A percentile compares a stretch with the other conserved stretches of the same genome.
phyloP scores from a whole-genome alignment of 2,797 vertebrate species.

The Halcyon smyrnensis region DNA sequence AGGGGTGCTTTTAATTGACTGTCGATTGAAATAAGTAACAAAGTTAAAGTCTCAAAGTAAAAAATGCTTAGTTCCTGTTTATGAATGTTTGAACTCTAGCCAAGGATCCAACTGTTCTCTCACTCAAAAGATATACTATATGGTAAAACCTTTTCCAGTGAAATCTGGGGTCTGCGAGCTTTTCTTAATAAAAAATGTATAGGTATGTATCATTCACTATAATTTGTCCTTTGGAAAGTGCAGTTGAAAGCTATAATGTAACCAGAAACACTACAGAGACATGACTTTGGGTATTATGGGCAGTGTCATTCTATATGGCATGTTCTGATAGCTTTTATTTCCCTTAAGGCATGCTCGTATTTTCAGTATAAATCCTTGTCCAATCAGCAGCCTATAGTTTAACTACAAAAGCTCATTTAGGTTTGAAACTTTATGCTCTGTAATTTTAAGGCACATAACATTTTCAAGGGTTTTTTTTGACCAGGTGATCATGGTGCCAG shows the following conservation, averaged over 20 bases:
- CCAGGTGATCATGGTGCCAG: background rate
- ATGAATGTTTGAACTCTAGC: background rate
- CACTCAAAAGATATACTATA: background rate
- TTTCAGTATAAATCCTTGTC: background rate
- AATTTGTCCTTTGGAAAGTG: background rate
- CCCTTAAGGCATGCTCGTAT: background rate
- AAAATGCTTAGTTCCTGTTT: background rate
- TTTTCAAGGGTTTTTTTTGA: background rate
- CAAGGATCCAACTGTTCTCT: background rate
- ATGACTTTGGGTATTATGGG: background rate
- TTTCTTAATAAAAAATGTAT: background rate
- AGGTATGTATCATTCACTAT: background rate
- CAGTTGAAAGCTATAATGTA: background rate
- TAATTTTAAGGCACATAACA: background rate
- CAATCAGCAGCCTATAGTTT: background rate
- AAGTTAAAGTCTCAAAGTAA: background rate
- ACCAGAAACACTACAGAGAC: background rate
- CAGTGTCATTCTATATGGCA: background rate
- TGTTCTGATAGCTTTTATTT: background rate
- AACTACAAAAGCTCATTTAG: background rate
- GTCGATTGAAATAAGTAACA: background rate
- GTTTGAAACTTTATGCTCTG: background rate
- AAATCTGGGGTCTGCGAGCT: background rate
- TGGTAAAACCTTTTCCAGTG: background rate
- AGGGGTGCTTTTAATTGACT: background rate